These are phyloP conservation scores for Fratercula arctica DNA, from an alignment of 2,797 vertebrate genomes.

Conservation along the genomic window DNA sequence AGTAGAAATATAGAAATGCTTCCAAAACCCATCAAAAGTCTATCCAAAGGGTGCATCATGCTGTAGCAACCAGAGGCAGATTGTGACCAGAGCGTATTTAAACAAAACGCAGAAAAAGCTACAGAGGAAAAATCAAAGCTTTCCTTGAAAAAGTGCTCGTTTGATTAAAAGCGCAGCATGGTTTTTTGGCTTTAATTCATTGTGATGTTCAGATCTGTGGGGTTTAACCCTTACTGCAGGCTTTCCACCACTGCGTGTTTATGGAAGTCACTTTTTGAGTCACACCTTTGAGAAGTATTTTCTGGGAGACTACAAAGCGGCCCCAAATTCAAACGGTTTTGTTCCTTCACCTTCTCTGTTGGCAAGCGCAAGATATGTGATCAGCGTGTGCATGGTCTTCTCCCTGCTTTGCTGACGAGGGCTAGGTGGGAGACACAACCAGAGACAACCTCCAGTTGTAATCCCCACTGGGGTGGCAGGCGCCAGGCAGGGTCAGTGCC, in stretches of 20 bases:
- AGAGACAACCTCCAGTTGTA: rapidly evolving
- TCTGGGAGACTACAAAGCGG: not conserved
- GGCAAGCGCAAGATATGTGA: not conserved
- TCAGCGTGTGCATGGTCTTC: not conserved
- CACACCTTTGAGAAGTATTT: not conserved
- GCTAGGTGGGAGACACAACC: not conserved
- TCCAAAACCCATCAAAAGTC: not conserved
- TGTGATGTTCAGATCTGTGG: not conserved
- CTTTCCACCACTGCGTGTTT: not conserved
- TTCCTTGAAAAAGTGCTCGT: not conserved
- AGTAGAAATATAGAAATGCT: not conserved
- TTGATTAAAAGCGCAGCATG: not conserved
- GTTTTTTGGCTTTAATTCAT: not conserved
- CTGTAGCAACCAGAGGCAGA: not conserved
- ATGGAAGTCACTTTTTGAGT: not conserved
- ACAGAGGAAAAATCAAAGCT: not conserved
- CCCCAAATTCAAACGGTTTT: not conserved
- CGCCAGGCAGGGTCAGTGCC: not conserved
- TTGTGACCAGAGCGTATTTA: not conserved
- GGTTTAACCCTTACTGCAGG: not conserved
- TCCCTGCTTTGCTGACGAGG: rapidly evolving
- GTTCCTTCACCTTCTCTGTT: not conserved
- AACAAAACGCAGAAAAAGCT: not conserved
- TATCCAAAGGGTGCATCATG: not conserved
- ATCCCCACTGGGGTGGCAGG: rapidly evolving